Conservation (phyloP, 53 echinoderm and acorn worm genomes). For the Luidia sarsii region DNA sequence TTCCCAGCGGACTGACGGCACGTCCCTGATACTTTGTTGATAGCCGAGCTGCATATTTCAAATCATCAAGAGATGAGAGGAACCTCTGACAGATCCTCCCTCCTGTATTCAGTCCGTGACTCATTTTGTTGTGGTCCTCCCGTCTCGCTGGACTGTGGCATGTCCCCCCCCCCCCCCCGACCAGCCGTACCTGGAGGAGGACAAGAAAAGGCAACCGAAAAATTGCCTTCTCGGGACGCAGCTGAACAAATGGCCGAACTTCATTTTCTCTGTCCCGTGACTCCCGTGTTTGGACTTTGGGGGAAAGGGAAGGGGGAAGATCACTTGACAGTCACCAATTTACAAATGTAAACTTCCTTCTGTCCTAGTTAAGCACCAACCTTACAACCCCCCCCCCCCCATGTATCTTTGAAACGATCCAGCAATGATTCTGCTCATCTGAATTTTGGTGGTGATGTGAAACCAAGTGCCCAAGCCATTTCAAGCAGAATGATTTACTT, state of each 20-base stretch:
- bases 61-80: constrained; percentile 12
- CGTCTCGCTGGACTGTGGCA: too few species aligned
- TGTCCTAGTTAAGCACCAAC: too few species aligned
- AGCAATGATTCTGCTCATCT: too few species aligned
- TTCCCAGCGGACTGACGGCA: not conserved
- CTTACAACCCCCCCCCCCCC: too few species aligned
- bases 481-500: too few species aligned
- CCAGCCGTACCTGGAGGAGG: not conserved
- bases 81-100: constrained; percentile 34
- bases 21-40: constrained; percentile 30
- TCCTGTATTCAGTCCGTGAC: too few species aligned
- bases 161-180: not conserved
- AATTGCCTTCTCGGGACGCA: constrained; percentile 9
- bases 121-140: too few species aligned
- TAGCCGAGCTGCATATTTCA: constrained; percentile 39
- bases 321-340: constrained; percentile 54
- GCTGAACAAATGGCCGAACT: constrained; percentile 28
- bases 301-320: too few species aligned
- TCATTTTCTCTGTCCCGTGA: constrained; percentile 20
- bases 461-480: too few species aligned
- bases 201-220: not conserved
- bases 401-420: too few species aligned
- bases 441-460: too few species aligned
- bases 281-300: constrained; percentile 42
- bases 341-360: constrained; percentile 23